Percentiles rank a stretch among this genome's conserved stretches.
Evolutionary conservation across 2,113 vertebrate genomes (phyloP).

Genomic region (Stomatorhinus ivindoensis): DNA sequence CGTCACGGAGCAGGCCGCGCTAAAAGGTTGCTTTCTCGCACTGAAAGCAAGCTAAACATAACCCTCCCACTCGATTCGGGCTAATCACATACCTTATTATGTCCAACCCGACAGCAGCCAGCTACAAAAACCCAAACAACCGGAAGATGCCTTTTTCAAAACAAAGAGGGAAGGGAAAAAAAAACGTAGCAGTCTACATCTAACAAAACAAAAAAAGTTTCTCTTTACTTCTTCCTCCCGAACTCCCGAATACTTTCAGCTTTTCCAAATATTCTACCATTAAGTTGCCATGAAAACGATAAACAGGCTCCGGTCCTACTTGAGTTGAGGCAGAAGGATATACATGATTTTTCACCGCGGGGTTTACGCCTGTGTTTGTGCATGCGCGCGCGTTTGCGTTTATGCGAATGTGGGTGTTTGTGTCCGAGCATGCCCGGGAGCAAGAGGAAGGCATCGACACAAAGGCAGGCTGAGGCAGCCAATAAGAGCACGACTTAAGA

Average conservation of each 20-base stretch:
- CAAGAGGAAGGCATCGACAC: conserved; percentile 40
- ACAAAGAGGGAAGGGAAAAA: conserved; percentile 1
- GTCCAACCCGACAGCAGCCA: not conserved
- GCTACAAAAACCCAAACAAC: conserved; percentile 5
- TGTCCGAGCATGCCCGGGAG: conserved; percentile 34
- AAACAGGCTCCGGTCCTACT: not conserved
- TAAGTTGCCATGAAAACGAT: not conserved
- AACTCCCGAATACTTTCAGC: not conserved
- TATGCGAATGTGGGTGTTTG: not conserved
- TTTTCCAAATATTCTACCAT: not conserved
- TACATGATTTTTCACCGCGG: not conserved
- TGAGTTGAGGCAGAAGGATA: not conserved
- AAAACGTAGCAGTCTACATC: not conserved
- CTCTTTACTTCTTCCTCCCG: not conserved
- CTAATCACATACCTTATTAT: conserved; percentile 7
- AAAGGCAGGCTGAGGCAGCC: conserved; percentile 44
- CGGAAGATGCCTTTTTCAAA: conserved; percentile 14
- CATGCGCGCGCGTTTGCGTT: conserved; percentile 15
- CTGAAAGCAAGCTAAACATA: not conserved
- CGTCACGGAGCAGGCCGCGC: not conserved
- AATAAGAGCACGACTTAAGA: conserved; percentile 40
- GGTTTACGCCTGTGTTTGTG: conserved; percentile 29
- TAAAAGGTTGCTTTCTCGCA: not conserved
- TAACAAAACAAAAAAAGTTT: conserved; percentile 20
- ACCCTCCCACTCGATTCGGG: not conserved